Evolutionary conservation across 2,113 vertebrate species (phyloP).

Genomic region (Hepsetus odoe): DNA sequence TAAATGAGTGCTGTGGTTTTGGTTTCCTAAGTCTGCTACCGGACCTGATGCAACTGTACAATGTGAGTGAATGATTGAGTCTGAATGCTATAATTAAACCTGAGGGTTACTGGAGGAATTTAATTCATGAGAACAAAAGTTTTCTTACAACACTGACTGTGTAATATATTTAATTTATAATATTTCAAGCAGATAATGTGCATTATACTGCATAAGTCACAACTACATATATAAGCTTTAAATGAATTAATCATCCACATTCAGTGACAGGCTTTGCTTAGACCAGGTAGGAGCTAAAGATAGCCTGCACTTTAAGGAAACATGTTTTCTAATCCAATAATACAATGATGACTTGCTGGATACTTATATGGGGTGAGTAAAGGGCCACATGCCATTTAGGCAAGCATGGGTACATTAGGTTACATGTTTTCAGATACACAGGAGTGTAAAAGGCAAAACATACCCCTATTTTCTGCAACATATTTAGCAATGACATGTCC

Average conservation of each 20-base stretch:
- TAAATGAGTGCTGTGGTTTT: conserved; percentile 2
- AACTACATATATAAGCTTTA: no score
- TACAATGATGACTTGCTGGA: neutral
- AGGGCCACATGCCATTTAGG: neutral
- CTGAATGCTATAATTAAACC: no score
- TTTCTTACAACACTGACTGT: no score
- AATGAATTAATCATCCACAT: neutral
- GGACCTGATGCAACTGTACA: neutral
- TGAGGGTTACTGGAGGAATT: no score
- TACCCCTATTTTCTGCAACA: conserved; percentile 11
- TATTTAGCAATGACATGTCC: conserved; percentile 25
- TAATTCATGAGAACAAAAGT: no score
- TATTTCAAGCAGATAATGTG: no score
- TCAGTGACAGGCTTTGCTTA: neutral
- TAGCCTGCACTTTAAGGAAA: neutral
- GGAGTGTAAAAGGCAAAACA: neutral
- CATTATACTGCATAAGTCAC: no score
- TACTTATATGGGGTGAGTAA: neutral
- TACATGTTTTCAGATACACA: conserved; percentile 2
- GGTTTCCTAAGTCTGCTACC: conserved; percentile 9
- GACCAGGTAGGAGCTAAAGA: neutral
- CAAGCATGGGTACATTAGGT: conserved; percentile 15
- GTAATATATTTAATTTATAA: no score
- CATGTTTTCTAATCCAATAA: conserved; percentile 18
- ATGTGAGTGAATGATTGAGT: neutral